Percentiles rank a stretch among this genome's conserved stretches.
Conservation (phyloP, 2,888 invertebrate species). For the Cataglyphis albicans region DNA sequence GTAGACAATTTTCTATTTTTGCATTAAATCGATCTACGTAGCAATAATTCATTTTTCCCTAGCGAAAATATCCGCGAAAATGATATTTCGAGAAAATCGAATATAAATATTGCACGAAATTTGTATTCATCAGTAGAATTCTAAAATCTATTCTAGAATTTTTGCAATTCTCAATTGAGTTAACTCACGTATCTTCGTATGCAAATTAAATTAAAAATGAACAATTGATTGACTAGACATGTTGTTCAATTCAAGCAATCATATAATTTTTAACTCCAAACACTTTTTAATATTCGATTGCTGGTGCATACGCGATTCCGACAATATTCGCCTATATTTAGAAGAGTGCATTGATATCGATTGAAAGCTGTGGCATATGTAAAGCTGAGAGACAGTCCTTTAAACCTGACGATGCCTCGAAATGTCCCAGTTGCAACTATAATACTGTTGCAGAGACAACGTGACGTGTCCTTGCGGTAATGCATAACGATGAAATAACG, state of each 20-base stretch:
- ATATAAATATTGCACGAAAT: slow-evolving; percentile 12
- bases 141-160: not conserved
- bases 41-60: slow-evolving; percentile 1
- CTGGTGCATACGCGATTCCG: not conserved
- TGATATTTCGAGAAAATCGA: not conserved
- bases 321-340: not conserved
- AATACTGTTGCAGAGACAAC: slow-evolving; percentile 10
- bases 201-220: not conserved
- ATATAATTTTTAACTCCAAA: not conserved
- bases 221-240: not conserved
- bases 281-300: not conserved
- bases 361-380: not conserved
- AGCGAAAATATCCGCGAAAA: slow-evolving; percentile 3
- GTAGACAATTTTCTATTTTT: slow-evolving; percentile 14
- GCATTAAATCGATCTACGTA: not conserved
- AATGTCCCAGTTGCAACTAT: slow-evolving; percentile 2
- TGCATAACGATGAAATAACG: slow-evolving; percentile 62
- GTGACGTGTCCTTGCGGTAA: slow-evolving; percentile 69
- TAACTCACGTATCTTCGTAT: not conserved
- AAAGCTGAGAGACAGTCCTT: not conserved
- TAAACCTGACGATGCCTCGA: slow-evolving; percentile 2
- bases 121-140: not conserved
- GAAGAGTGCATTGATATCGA: not conserved
- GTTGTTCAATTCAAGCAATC: not conserved
- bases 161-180: not conserved